Percentiles rank a stretch among this genome's conserved stretches.
Evolutionary conservation across 2,113 vertebrate species (phyloP).

Genomic region (Pampusana beccarii): DNA sequence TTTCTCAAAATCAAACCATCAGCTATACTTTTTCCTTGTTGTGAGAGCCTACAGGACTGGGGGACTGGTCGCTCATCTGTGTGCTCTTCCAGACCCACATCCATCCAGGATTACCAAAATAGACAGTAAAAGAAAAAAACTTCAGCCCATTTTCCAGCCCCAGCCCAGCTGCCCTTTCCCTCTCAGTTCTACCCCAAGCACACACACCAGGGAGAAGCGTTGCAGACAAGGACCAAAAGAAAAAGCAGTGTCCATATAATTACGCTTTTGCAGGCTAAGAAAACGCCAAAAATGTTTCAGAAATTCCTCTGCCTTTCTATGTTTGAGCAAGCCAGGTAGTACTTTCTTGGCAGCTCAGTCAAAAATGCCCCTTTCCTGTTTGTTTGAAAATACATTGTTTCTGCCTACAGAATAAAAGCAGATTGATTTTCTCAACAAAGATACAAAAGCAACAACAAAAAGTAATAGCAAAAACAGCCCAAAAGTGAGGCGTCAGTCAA

Average conservation of each 20-base stretch:
- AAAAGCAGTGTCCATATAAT: not conserved
- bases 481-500: not conserved
- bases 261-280: not conserved
- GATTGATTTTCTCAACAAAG: not conserved
- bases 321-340: not conserved
- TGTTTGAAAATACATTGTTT: not conserved
- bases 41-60: not conserved
- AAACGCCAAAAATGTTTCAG: not conserved
- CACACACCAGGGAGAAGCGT: not conserved
- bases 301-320: not conserved
- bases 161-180: not conserved
- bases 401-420: not conserved
- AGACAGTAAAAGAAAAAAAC: not conserved
- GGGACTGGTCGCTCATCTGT: not conserved
- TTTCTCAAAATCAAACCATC: not conserved
- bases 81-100: not conserved
- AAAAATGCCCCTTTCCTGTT: not conserved
- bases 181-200: not conserved
- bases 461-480: not conserved
- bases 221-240: not conserved
- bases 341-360: not conserved
- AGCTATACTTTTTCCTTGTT: not conserved
- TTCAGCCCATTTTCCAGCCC: accelerated
- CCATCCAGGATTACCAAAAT: not conserved
- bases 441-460: not conserved